Evolutionary conservation across 2,113 vertebrate species (phyloP).

Genomic region (Tretioscincus oriximinensis): DNA sequence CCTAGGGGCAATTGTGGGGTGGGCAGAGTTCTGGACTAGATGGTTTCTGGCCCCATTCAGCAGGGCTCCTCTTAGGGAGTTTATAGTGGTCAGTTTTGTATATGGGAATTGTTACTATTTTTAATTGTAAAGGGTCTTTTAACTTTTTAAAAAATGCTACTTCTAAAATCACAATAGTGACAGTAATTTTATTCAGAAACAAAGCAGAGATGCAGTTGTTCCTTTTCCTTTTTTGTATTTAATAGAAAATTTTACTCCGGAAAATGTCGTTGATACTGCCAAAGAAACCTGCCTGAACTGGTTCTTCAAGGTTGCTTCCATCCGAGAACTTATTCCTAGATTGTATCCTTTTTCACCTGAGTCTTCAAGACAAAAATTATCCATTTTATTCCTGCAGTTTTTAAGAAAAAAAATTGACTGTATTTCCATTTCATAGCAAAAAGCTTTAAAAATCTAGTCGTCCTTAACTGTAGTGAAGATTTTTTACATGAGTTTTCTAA

Average conservation of each 20-base stretch:
- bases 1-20: too few relatives aligned
- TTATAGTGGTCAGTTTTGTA: too few relatives aligned
- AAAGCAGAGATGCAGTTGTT: background rate
- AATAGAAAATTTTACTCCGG: conserved; percentile 88
- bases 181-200: background rate
- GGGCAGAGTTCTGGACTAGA: too few relatives aligned
- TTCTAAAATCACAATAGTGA: background rate
- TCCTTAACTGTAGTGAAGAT: background rate
- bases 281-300: conserved; percentile 98
- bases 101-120: too few relatives aligned
- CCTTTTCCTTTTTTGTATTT: background rate
- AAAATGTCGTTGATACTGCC: conserved; percentile 89
- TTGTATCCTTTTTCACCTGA: conserved; percentile 86
- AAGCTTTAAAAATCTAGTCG: background rate
- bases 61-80: too few relatives aligned
- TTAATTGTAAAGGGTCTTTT: too few relatives aligned
- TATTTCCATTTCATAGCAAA: background rate
- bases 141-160: too few relatives aligned
- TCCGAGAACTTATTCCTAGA: conserved; percentile 93
- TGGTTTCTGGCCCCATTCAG: too few relatives aligned
- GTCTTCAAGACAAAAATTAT: conserved; percentile 12
- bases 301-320: conserved; percentile 99
- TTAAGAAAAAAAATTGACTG: background rate
- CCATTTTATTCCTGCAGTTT: background rate
- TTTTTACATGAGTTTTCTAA: background rate